Conservation (phyloP, 2,113 vertebrate species). For the Oryzias melastigma region DNA sequence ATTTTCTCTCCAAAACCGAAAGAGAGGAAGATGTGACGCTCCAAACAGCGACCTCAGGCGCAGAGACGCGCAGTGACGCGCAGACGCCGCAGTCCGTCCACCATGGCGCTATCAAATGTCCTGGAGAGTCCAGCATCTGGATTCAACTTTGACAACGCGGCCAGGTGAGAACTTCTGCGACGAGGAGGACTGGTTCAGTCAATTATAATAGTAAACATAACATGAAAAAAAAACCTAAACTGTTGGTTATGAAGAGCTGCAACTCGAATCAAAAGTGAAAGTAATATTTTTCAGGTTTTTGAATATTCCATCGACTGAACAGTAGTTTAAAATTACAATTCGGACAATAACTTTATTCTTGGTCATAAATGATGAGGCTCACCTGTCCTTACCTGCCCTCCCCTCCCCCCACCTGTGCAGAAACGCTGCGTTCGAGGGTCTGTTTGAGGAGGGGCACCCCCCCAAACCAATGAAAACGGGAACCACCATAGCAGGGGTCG, state of each 20-base stretch:
- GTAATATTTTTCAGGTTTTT: conserved; percentile 32
- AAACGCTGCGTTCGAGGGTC: conserved; percentile 61
- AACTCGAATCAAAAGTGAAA: conserved; percentile 54
- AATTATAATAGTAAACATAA: background rate
- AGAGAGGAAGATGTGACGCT: conserved; percentile 31
- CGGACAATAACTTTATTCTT: background rate
- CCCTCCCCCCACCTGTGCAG: conserved; percentile 29
- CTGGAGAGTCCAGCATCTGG: conserved; percentile 58
- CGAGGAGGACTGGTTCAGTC: no score
- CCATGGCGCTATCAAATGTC: conserved; percentile 66
- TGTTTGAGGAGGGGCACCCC: conserved; percentile 30
- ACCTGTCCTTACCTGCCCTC: background rate
- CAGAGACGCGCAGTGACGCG: conserved; percentile 26
- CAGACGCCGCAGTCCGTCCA: background rate
- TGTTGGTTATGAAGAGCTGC: background rate
- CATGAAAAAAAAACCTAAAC: accelerated
- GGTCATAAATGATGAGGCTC: background rate
- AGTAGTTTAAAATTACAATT: background rate
- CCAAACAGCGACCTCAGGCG: conserved; percentile 58
- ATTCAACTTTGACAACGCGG: conserved; percentile 72
- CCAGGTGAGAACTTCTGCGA: conserved; percentile 37
- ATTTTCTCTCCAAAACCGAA: conserved; percentile 50
- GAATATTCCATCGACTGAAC: background rate
- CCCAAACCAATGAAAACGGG: conserved; percentile 74
- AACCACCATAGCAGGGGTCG: conserved; percentile 76